Base-by-base conservation (phyloP, 2,888 invertebrate genomes). In the Cistogaster globosa region DNA sequence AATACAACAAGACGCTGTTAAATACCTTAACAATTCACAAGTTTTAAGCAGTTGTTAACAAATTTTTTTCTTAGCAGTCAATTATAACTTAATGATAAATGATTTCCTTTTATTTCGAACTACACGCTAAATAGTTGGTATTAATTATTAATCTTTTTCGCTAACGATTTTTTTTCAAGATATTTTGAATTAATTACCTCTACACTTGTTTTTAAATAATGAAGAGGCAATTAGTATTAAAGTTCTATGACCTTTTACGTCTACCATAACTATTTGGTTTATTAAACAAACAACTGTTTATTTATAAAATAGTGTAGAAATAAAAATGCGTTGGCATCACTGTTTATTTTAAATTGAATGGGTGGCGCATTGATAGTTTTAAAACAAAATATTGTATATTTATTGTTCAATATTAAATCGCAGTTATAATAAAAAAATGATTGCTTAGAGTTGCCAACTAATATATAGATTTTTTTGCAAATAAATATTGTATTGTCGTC, bases 11-110 rank as follows among this genome's bases (percentile, higher is more conserved):
- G n/a, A n/a, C n/a, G 32, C 67, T 60, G 72, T 32, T 80, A 74
- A 80, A 80, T 65, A 80, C 42, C 80, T 60, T 60, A 60, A 20
- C 42, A 67, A 67, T 72, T 72, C 58, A 51, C 51, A 32, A 60
- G 38, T 38, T 58, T 71, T 63, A 14, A 26, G 42, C 12, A 60
- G 74, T 67, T 72, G 58, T 65, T 67, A 68, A 60, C 67, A 74
- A 72, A 51, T n/a, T 53, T 38, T 16, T 55, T 42, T 32, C 42
- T 48, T 78, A 38, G 68, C 60, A 75, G 65, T 55, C 38, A 60
- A 68, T 60, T 60, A 78, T 42, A 58, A 69, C 11, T 42, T 58
- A 80, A 80, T 72, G 65, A 74, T 67, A 67, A 80, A 74, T 80
- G 72, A 74, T 55, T 74, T 67, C 60, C 67, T 60, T 80, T 72